These are phyloP conservation scores for Metacarcinus magister DNA, from an alignment of 2,888 invertebrate genomes.

Conservation along the genomic window DNA sequence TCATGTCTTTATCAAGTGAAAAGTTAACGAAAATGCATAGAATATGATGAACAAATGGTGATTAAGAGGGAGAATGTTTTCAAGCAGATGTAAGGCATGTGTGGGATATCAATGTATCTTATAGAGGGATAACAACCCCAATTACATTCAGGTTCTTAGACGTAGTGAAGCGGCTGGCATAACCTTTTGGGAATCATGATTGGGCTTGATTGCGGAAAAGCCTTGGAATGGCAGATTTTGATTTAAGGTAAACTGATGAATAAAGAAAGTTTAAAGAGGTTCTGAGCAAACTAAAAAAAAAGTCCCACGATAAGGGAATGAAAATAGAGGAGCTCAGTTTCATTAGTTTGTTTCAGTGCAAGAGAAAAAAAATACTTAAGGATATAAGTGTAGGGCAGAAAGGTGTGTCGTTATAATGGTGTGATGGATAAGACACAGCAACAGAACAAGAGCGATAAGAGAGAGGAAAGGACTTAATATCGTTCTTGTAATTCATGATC, in stretches of 20 bases:
- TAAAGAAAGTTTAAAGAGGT: background rate
- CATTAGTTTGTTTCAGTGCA: background rate
- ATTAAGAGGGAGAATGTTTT: background rate
- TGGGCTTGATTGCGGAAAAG: background rate
- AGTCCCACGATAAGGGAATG: background rate
- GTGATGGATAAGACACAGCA: background rate
- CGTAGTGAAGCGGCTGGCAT: background rate
- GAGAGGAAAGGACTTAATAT: background rate
- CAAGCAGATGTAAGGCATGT: background rate
- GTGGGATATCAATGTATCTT: background rate
- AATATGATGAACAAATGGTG: background rate
- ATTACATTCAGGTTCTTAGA: background rate
- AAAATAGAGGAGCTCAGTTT: background rate
- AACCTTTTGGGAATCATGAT: background rate
- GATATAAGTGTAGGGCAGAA: background rate
- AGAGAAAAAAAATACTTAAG: background rate
- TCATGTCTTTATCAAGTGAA: background rate
- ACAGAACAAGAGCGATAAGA: background rate
- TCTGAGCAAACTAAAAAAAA: background rate
- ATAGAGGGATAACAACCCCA: background rate
- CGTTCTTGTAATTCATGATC: background rate
- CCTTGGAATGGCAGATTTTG: background rate
- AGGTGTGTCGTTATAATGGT: background rate
- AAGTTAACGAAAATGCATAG: background rate
- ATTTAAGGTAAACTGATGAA: background rate